Conservation (phyloP, 2,113 vertebrate genomes). For the Mus musculus region GRCm39 chr9:37271501-37272000, state of each 20-base stretch:
- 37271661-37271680: not conserved
- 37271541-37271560: not conserved
- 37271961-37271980: not conserved
- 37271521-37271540: conserved; percentile 54
- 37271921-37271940: not conserved
- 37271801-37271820: not conserved
- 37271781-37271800: not conserved
- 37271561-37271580: not conserved
- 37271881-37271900: not conserved
- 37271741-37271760: not conserved
- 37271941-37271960: not conserved
- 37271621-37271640: not conserved
- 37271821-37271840: not conserved
- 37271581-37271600: conserved; percentile 14
- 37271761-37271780: not conserved
- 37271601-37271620: not conserved
- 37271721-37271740: not conserved
- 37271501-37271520: not conserved
- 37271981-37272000: not conserved
- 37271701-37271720: not conserved
- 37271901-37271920: not conserved
- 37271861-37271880: not conserved
- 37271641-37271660: not conserved
- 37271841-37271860: not conserved
- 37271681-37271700: not conserved